These are phyloP conservation scores for Ylistrum balloti DNA, from an alignment of 1,140 invertebrate genomes.

Conservation along the genomic window DNA sequence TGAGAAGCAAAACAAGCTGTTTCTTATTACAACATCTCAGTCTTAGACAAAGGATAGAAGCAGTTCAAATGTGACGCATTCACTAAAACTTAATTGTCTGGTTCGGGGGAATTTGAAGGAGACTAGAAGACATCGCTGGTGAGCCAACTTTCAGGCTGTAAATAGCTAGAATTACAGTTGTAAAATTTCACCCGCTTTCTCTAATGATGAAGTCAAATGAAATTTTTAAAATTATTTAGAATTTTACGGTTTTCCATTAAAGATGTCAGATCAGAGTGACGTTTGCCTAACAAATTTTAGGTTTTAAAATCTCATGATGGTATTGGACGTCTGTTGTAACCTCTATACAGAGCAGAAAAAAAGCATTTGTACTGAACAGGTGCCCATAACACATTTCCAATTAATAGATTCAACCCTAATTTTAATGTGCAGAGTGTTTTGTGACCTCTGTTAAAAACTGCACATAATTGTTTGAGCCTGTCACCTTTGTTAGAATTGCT, in stretches of 20 bases:
- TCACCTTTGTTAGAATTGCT: conserved; percentile 10
- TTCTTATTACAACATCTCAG: not conserved
- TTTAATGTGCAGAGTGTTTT: not conserved
- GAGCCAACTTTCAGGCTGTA: not conserved
- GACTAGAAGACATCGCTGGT: not conserved
- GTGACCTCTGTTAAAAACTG: conserved; percentile 7
- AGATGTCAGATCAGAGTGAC: not conserved
- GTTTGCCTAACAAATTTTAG: not conserved
- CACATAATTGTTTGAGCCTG: not conserved
- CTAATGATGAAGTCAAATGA: conserved; percentile 27
- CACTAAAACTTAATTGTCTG: conserved; percentile 29
- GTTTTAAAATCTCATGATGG: conserved; percentile 27
- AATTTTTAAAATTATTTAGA: conserved; percentile 31
- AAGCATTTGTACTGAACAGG: not conserved
- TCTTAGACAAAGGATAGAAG: conserved; percentile 30
- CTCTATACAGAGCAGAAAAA: not conserved
- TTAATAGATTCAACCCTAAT: not conserved
- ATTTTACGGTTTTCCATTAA: conserved; percentile 16
- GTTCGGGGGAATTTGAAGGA: not conserved
- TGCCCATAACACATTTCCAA: not conserved
- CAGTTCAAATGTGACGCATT: conserved; percentile 23
- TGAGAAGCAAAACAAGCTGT: too few relatives aligned
- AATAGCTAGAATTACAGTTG: conserved; percentile 34
- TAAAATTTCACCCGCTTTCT: conserved; percentile 34
- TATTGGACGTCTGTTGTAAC: conserved; percentile 12